phyloP scores from a whole-genome alignment of 2,888 invertebrate genomes.

The Nysson spinosus region DNA sequence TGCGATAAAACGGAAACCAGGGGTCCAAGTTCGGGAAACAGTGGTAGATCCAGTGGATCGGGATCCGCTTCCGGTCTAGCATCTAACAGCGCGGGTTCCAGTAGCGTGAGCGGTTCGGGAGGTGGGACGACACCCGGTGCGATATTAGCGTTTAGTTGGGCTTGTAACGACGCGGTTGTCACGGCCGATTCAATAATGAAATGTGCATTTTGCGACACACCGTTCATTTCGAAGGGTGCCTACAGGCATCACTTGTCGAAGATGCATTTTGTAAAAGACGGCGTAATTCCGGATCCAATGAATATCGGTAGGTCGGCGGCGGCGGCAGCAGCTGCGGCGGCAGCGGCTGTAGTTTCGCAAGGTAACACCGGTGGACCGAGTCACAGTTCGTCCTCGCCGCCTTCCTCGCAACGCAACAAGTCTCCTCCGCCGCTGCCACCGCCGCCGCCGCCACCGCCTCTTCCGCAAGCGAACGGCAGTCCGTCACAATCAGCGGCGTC shows the following conservation, averaged over 20 bases:
- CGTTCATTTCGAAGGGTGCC: conserved; percentile 97
- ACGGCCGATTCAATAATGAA: conserved; percentile 94
- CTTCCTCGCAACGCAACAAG: conserved; percentile 80
- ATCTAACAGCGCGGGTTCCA: conserved; percentile 74
- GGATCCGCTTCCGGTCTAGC: conserved; percentile 75
- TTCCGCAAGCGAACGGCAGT: conserved; percentile 75
- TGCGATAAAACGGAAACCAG: conserved; percentile 96
- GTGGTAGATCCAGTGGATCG: conserved; percentile 73
- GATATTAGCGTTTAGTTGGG: conserved; percentile 95
- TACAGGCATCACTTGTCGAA: conserved; percentile 97
- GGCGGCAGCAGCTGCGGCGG: conserved; percentile 77
- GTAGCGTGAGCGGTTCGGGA: conserved; percentile 64
- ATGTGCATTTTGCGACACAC: conserved; percentile 96
- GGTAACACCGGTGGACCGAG: conserved; percentile 71
- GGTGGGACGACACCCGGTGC: conserved; percentile 86
- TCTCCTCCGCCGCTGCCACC: conserved; percentile 76
- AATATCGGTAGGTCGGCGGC: conserved; percentile 77
- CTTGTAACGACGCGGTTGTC: conserved; percentile 94
- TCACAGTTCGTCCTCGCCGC: conserved; percentile 73
- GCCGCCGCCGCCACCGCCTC: conserved; percentile 75
- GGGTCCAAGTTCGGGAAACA: conserved; percentile 71
- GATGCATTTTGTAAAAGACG: conserved; percentile 96
- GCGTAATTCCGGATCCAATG: conserved; percentile 88
- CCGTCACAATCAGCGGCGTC: conserved; percentile 77
- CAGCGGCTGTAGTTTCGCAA: conserved; percentile 76